Base-by-base conservation (phyloP, 2,113 vertebrate species). In the Ciconia stormi region DNA sequence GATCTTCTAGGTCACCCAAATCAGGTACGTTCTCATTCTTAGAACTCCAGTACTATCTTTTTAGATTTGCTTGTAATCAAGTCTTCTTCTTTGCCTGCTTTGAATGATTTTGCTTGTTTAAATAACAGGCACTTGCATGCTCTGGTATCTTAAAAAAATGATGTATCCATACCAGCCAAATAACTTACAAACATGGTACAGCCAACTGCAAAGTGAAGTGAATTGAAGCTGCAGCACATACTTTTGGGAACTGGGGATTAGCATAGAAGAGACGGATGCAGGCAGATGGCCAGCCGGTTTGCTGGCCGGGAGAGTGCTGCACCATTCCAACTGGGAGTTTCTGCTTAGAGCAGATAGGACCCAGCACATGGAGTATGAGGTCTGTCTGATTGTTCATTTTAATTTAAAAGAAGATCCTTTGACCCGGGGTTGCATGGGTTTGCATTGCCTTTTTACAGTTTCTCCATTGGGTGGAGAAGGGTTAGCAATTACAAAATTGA, bases 291-390 rank as follows among this genome's bases (percentile, higher is more conserved):
- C 95, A 95, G 87, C 32, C 1, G 3, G 63, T 94, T 88, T 96
- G 56, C 87, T 96, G 94, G 96, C 93, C 25, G 7, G 81, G 49
- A 87, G 44, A 93, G 42, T n/a, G 78, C 71, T 90, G 63, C 42
- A 87, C 2, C 6, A 59, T 85, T 96, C 78, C 95, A 87, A 17
- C n/a, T 56, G 95, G 89, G 96, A 96, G 47, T 78, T 95, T 95
- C 90, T 96, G 88, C 89, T 93, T 89, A 7, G 3, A 95, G 84
- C 26, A 97, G 96, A 95, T 95, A 97, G 92, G 80, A 80, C 62
- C 70, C 36, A 92, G 34, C 52, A 63, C 56, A 87, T 13, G 11
- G 49, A 90, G 16, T 85, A 42, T 50, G 46, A 96, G 73, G 47
- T 73, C 25, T 76, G 18, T 66, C 61, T 92, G 50, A 83, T 77